Evolutionary conservation across 1,140 invertebrate species (phyloP), one percentile per base, ranked within the genome.

Genomic region (Eubasilissa regina): DNA sequence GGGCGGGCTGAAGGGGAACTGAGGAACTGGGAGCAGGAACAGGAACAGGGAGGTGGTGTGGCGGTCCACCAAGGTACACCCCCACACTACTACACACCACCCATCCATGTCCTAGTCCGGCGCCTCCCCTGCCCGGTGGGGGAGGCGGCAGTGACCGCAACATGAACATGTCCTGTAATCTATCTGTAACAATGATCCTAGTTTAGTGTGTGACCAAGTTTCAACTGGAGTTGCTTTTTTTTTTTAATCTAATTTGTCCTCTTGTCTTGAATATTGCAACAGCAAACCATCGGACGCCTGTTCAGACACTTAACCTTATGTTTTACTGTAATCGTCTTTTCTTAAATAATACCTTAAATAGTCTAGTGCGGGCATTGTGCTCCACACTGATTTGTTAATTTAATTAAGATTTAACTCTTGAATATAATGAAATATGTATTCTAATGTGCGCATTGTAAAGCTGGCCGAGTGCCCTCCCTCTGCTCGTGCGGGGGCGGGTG

Each of bases 1-100:
- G 25, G 70, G 21, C 15, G 70, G 70, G n/a, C 70, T 56, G 51
- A 74, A 74, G 70, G 70, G 70, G 53, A 74, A 74, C 70, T 74
- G 53, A 74, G 74, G 35, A 25, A 13, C 73, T 17, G 47, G 47
- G 7, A 19, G 48, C 10, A 21, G 45, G 68, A 53, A 4, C 15
- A 68, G 64, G 44, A 68, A 25, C 44, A 47, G 45, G 66, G 43
- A 47, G 66, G 66, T 70, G 55, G 21, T 15, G 45, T 51, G 66
- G 66, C 15, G 66, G 66, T 6, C 44, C 55, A 58, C 55, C 55
- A 58, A 58, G 55, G 55, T 58, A 58, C 55, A 19, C 15, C 55
- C 55, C 17, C 55, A 58, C 21, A 58, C 55, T 19, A 58, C 55
- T 13, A 13, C 12, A 17, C 51, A 17, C 12, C 51, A 17, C 51